Conservation (phyloP, 2,888 invertebrate species). For the Nudaria mundana region DNA sequence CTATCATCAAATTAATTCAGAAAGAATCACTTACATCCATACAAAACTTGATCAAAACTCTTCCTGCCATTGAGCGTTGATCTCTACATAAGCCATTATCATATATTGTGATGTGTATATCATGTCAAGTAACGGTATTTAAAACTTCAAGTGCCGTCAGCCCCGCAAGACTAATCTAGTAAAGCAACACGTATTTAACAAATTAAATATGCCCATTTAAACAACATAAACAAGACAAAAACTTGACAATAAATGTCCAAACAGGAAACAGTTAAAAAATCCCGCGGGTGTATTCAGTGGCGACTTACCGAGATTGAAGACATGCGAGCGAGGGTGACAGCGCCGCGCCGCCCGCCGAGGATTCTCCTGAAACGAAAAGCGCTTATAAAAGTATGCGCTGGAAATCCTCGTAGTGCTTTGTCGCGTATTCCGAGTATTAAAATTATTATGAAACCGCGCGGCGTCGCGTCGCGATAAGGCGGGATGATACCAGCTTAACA, state of each 20-base stretch:
- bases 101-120: too few relatives aligned
- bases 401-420: slow-evolving; percentile 50
- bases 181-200: slow-evolving; percentile 32
- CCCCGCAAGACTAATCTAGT: slow-evolving; percentile 23
- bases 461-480: slow-evolving; percentile 61
- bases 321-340: slow-evolving; percentile 64
- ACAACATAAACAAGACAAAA: slow-evolving; percentile 35
- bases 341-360: slow-evolving; percentile 31
- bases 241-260: slow-evolving; percentile 48
- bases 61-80: too few relatives aligned
- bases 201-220: slow-evolving; percentile 29
- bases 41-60: too few relatives aligned
- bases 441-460: slow-evolving; percentile 77
- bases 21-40: too few relatives aligned
- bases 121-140: too few relatives aligned
- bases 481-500: slow-evolving; percentile 71
- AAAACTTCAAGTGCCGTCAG: too few relatives aligned
- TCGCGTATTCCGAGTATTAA: slow-evolving; percentile 60
- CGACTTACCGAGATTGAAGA: slow-evolving; percentile 53
- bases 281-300: slow-evolving; percentile 61
- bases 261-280: slow-evolving; percentile 55
- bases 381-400: slow-evolving; percentile 65
- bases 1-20: too few relatives aligned
- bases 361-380: slow-evolving; percentile 54
- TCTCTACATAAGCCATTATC: too few relatives aligned